phyloP scores from a whole-genome alignment of 2,797 vertebrate species.

The Salarias fasciatus region DNA sequence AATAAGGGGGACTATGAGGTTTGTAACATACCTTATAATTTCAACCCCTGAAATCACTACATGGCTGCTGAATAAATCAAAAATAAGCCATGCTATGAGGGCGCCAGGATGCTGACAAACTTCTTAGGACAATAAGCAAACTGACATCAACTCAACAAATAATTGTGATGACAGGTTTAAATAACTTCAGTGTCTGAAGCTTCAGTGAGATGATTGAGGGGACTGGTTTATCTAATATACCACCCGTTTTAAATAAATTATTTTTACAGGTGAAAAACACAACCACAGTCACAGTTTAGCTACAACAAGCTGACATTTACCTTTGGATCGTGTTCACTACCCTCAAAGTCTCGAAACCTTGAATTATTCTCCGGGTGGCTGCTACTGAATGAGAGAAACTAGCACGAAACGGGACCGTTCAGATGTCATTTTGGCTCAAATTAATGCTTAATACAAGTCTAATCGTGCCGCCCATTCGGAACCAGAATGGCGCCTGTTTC shows the following conservation, averaged over 20 bases:
- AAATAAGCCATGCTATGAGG: too few species aligned
- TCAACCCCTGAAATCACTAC: background rate
- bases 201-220: background rate
- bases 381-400: background rate
- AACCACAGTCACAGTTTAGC: background rate
- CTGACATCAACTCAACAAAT: background rate
- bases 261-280: background rate
- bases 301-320: conserved; percentile 41
- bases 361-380: conserved; percentile 1
- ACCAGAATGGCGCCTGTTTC: conserved; percentile 77
- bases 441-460: accelerated
- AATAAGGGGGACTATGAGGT: background rate
- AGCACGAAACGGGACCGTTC: conserved; percentile 14
- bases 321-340: conserved; percentile 32
- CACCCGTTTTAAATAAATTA: too few species aligned
- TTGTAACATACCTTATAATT: background rate
- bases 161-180: background rate
- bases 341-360: conserved; percentile 31
- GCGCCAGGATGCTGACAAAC: too few species aligned
- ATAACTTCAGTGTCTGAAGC: background rate
- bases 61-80: background rate
- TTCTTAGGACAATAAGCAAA: too few species aligned
- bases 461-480: conserved; percentile 1
- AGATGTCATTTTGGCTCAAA: conserved; percentile 70
- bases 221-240: too few species aligned